These are phyloP conservation scores for Chironomus riparius DNA, from an alignment of 2,888 invertebrate genomes.

Conservation along the genomic window DNA sequence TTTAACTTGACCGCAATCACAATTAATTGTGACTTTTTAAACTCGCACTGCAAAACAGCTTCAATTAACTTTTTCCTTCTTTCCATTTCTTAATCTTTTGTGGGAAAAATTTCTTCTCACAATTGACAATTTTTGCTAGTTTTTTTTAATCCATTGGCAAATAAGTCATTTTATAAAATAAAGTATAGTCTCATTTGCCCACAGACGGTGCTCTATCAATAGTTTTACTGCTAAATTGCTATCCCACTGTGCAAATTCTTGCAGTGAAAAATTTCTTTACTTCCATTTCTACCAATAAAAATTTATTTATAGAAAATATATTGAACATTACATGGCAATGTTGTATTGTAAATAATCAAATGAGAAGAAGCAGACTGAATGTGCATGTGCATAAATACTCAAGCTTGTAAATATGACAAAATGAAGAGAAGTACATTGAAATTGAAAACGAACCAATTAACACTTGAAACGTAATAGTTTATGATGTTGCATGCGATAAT, in stretches of 20 bases:
- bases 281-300: background rate
- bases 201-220: conserved; percentile 13
- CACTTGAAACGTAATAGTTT: conserved; percentile 24
- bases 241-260: conserved; percentile 21
- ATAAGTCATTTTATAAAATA: background rate
- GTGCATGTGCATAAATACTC: conserved; percentile 23
- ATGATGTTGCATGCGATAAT: conserved; percentile 10
- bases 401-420: conserved; percentile 27
- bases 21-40: background rate
- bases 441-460: conserved; percentile 22
- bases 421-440: conserved; percentile 14
- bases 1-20: too few relatives aligned
- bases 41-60: background rate
- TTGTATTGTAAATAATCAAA: conserved; percentile 17
- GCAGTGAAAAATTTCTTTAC: background rate
- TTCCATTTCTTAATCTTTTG: background rate
- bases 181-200: background rate
- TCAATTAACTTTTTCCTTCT: background rate
- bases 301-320: conserved; percentile 16
- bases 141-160: background rate
- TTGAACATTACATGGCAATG: conserved; percentile 16
- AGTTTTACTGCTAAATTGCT: conserved; percentile 21
- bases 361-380: background rate
- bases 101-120: background rate
- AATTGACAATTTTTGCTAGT: background rate